Percentiles rank a stretch among this genome's conserved stretches.
Evolutionary conservation across 2,888 invertebrate species (phyloP).

Genomic region (Athalia circularis): DNA sequence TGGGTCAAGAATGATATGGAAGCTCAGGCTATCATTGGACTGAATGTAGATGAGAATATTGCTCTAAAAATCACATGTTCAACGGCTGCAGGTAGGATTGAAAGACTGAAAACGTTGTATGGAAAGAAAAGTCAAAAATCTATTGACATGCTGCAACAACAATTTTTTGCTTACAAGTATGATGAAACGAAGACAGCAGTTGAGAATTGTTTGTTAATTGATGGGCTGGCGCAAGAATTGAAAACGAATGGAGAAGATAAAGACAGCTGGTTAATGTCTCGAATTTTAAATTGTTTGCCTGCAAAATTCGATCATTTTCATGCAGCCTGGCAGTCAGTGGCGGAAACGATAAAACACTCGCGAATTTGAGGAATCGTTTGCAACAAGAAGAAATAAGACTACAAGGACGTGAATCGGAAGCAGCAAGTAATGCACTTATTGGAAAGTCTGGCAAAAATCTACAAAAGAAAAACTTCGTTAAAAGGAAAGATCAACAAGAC

Average conservation of each 20-base stretch:
- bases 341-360: slow-evolving; percentile 47
- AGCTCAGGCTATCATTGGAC: slow-evolving; percentile 57
- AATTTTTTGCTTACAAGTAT: slow-evolving; percentile 52
- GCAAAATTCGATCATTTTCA: slow-evolving; percentile 56
- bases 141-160: slow-evolving; percentile 52
- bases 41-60: slow-evolving; percentile 56
- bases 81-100: slow-evolving; percentile 53
- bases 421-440: slow-evolving; percentile 47
- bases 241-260: slow-evolving; percentile 54
- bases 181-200: slow-evolving; percentile 44
- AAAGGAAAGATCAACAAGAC: slow-evolving; percentile 1
- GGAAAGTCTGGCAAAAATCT: slow-evolving; percentile 45
- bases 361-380: slow-evolving; percentile 45
- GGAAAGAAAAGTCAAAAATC: slow-evolving; percentile 51
- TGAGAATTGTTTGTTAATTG: slow-evolving; percentile 49
- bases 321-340: slow-evolving; percentile 55
- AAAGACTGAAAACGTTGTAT: slow-evolving; percentile 54
- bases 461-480: slow-evolving; percentile 46
- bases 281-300: slow-evolving; percentile 55
- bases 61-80: slow-evolving; percentile 57
- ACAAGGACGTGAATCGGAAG: slow-evolving; percentile 45
- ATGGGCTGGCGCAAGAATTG: slow-evolving; percentile 50
- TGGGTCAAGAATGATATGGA: slow-evolving; percentile 58
- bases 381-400: slow-evolving; percentile 49
- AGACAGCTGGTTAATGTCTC: slow-evolving; percentile 55